phyloP scores from a whole-genome alignment of 2,113 vertebrate genomes.

The Axis porcinus region DNA sequence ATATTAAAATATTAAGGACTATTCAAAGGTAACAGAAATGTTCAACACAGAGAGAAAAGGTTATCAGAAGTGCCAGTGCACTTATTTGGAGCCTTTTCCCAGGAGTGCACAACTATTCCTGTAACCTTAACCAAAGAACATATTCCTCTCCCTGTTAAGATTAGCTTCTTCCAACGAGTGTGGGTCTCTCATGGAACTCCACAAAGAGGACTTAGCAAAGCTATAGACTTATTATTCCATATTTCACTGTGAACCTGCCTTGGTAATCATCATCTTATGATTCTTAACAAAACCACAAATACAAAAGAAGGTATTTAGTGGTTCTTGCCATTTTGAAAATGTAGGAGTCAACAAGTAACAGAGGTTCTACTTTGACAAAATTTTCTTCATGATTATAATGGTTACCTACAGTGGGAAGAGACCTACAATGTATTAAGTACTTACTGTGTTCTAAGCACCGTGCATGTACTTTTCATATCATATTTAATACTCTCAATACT shows the following conservation, averaged over 20 bases:
- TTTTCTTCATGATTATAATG: not conserved
- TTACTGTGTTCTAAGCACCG: not conserved
- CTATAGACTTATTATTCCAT: not conserved
- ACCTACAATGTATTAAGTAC: not conserved
- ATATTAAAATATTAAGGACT: conserved; percentile 9
- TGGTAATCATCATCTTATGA: not conserved
- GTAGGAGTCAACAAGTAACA: not conserved
- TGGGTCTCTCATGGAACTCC: not conserved
- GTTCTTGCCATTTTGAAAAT: not conserved
- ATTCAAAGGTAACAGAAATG: conserved; percentile 33
- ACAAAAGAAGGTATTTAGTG: not conserved
- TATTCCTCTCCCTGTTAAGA: not conserved
- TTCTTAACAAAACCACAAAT: not conserved
- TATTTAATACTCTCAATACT: not conserved
- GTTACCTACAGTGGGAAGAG: not conserved
- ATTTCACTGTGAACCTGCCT: not conserved
- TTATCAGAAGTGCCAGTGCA: conserved; percentile 3
- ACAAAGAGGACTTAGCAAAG: not conserved
- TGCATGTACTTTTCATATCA: not conserved
- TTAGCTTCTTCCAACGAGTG: not conserved
- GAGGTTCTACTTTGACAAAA: not conserved
- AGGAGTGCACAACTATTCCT: not conserved
- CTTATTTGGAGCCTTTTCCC: conserved; percentile 8
- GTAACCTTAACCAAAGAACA: conserved; percentile 16
- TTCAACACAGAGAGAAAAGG: not conserved